These are phyloP conservation scores for Diaphora mendica DNA, from an alignment of 2,888 invertebrate species.

Conservation along the genomic window DNA sequence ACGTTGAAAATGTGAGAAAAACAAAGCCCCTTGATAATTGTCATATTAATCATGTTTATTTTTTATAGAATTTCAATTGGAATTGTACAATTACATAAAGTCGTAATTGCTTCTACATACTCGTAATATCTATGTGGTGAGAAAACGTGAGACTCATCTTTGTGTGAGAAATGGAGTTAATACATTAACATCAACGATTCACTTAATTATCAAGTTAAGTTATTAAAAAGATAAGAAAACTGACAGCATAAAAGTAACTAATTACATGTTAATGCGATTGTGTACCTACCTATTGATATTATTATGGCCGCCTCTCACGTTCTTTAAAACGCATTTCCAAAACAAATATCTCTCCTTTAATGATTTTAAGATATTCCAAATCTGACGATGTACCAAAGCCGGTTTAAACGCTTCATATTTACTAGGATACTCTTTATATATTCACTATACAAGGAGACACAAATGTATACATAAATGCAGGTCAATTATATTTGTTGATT, in stretches of 20 bases:
- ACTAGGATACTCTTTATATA: background rate
- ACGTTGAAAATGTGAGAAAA: conserved; percentile 74
- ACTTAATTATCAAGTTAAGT: conserved; percentile 55
- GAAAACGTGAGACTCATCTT: conserved; percentile 42
- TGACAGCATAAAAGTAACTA: background rate
- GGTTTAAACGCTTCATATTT: no score
- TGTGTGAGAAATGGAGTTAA: conserved; percentile 55
- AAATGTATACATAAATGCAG: background rate
- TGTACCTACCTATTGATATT: conserved; percentile 8
- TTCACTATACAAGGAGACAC: no score
- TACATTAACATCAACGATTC: conserved; percentile 9
- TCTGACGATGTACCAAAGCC: background rate
- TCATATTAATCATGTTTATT: conserved; percentile 58
- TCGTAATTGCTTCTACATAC: conserved; percentile 52
- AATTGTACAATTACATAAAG: conserved; percentile 49
- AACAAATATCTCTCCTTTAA: background rate
- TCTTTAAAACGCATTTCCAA: background rate
- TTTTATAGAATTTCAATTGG: conserved; percentile 49
- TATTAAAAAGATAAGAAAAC: conserved; percentile 6
- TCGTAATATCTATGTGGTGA: conserved; percentile 40
- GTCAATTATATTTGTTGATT: background rate
- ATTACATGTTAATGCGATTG: background rate
- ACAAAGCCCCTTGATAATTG: conserved; percentile 57
- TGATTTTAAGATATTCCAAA: background rate
- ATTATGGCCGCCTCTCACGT: background rate